Conservation (phyloP, 2,113 vertebrate species). For the Brevimyrus niger region DNA sequence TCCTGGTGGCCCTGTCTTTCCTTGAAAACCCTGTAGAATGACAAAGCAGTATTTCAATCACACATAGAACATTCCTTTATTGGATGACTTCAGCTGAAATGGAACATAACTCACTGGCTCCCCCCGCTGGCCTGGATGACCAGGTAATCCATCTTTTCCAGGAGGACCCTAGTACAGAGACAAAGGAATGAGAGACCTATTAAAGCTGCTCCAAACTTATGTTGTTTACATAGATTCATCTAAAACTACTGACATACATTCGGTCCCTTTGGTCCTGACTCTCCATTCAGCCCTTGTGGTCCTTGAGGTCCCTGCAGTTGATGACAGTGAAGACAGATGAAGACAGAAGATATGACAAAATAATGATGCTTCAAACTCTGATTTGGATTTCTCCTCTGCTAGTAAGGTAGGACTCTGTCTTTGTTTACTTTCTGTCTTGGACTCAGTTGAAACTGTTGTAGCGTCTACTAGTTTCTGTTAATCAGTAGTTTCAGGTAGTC, state of each 20-base stretch:
- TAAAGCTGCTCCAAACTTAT: neutral
- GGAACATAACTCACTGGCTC: constrained; percentile 66
- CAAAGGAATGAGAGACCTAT: neutral
- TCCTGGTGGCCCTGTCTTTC: constrained; percentile 74
- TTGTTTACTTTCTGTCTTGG: no score
- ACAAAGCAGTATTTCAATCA: constrained; percentile 4
- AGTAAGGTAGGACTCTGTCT: no score
- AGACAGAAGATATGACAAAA: neutral
- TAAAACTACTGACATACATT: constrained; percentile 62
- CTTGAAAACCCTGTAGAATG: constrained; percentile 66
- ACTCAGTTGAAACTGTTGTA: no score
- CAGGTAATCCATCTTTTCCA: constrained; percentile 79
- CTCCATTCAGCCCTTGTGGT: constrained; percentile 72
- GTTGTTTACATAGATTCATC: neutral
- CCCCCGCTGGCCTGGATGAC: constrained; percentile 85
- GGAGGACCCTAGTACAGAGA: constrained; percentile 61
- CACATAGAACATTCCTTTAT: neutral
- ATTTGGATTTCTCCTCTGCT: no score
- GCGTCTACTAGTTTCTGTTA: no score
- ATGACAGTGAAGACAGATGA: no score
- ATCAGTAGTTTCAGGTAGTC: no score
- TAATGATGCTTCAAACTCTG: no score
- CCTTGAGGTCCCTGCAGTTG: constrained; percentile 72
- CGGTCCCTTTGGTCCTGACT: constrained; percentile 74
- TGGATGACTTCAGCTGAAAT: neutral